A percentile compares a stretch with the other conserved stretches of the same genome.
phyloP scores from a whole-genome alignment of 2,113 vertebrate genomes.

The Eurystomus gularis region DNA sequence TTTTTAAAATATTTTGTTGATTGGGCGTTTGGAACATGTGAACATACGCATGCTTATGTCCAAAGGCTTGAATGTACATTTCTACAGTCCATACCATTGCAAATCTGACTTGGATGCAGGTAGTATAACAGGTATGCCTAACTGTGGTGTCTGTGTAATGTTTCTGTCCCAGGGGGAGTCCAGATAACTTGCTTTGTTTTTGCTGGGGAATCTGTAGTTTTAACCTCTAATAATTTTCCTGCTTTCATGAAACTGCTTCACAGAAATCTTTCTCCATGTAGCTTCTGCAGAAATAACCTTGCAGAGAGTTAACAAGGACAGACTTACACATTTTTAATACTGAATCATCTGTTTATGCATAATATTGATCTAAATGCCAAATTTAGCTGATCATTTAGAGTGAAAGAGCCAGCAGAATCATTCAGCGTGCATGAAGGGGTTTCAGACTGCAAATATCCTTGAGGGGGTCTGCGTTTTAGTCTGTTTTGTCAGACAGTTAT shows the following conservation, averaged over 20 bases:
- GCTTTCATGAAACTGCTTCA: background rate
- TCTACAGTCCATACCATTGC: background rate
- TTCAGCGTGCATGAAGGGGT: background rate
- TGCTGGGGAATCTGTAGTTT: background rate
- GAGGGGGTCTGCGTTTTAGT: background rate
- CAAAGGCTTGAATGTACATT: background rate
- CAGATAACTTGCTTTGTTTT: background rate
- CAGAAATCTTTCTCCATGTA: background rate
- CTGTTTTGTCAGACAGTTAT: background rate
- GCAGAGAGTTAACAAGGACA: background rate
- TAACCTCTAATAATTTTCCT: background rate
- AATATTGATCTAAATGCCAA: background rate
- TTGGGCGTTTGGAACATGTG: background rate
- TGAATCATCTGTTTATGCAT: background rate
- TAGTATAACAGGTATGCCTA: background rate
- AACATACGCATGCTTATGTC: accelerated
- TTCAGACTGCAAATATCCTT: background rate
- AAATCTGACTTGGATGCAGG: background rate
- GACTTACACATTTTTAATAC: background rate
- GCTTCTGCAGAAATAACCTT: background rate
- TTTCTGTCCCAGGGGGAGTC: background rate
- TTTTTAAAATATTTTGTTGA: background rate
- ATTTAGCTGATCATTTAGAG: background rate
- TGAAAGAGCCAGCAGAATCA: background rate
- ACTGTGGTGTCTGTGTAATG: background rate